Evolutionary conservation across 2,888 invertebrate genomes (phyloP).

Genomic region (Trissolcus brochymenae): DNA sequence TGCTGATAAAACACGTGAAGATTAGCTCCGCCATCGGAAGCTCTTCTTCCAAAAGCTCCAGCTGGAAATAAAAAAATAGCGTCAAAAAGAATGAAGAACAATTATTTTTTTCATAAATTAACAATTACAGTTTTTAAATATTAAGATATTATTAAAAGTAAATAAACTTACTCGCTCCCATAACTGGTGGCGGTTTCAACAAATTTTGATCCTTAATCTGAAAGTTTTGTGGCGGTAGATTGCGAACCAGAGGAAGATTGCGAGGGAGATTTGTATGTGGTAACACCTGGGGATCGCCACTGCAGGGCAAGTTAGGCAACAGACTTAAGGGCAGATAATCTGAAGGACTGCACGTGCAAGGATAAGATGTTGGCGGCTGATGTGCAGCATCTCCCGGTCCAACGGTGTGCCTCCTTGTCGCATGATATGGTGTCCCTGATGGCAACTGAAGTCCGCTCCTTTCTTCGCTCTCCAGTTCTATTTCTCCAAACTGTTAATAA

Average conservation of each 20-base stretch:
- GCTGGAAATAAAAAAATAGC: conserved; percentile 74
- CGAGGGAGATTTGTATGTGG: conserved; percentile 90
- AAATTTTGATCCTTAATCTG: conserved; percentile 95
- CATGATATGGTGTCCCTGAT: conserved; percentile 77
- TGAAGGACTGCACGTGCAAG: conserved; percentile 69
- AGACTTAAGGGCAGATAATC: conserved; percentile 68
- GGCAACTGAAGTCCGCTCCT: conserved; percentile 71
- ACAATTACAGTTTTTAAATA: background rate
- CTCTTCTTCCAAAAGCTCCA: conserved; percentile 91
- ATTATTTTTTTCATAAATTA: background rate
- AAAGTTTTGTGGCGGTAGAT: conserved; percentile 89
- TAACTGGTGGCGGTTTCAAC: conserved; percentile 93
- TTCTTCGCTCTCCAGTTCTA: conserved; percentile 76
- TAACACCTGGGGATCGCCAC: conserved; percentile 79
- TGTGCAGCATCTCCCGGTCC: conserved; percentile 94
- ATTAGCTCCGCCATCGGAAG: conserved; percentile 97
- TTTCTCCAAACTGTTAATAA: conserved; percentile 76
- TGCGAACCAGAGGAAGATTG: conserved; percentile 88
- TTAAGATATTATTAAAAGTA: background rate
- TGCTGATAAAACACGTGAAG: conserved; percentile 83
- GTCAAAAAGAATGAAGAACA: background rate
- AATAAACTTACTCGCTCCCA: conserved; percentile 85
- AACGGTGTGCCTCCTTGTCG: conserved; percentile 92
- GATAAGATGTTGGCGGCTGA: conserved; percentile 78
- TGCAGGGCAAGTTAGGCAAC: conserved; percentile 69